A percentile compares a stretch with the other conserved stretches of the same genome.
Conservation (phyloP, 2,113 vertebrate species). For the Merops nubicus region DNA sequence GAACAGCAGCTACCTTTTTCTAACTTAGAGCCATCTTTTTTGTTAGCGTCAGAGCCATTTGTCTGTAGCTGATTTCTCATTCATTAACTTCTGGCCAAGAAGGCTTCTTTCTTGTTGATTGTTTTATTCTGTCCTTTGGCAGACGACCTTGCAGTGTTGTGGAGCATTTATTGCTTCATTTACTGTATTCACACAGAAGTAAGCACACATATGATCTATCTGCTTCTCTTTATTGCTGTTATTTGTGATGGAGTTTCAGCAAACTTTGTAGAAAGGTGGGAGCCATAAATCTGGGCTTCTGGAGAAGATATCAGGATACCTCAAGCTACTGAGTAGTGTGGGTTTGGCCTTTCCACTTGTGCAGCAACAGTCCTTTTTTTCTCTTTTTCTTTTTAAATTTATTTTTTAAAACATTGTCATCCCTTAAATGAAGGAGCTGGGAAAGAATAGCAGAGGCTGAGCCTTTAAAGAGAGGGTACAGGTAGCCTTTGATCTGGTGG, state of each 20-base stretch:
- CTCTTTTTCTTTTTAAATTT: no score
- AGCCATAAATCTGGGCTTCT: not conserved
- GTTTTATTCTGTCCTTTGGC: no score
- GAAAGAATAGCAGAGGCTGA: no score
- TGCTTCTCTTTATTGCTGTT: not conserved
- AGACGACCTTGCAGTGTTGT: not conserved
- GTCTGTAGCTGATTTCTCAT: no score
- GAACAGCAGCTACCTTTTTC: not conserved
- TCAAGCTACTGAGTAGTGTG: rapidly evolving
- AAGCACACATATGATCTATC: not conserved
- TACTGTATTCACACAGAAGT: not conserved
- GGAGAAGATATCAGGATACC: not conserved
- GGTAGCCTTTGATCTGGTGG: not conserved
- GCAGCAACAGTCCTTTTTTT: no score
- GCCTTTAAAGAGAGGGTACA: no score
- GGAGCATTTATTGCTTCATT: not conserved
- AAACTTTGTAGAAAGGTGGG: not conserved
- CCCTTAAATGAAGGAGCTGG: no score
- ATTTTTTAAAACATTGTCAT: no score
- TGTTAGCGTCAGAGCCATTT: not conserved
- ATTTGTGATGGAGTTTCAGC: not conserved
- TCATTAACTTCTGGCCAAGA: no score
- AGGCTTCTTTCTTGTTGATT: no score
- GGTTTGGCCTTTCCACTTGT: not conserved
- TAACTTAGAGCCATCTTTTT: not conserved